phyloP scores from a whole-genome alignment of 2,797 vertebrate species.

The Manis pentadactyla region DNA sequence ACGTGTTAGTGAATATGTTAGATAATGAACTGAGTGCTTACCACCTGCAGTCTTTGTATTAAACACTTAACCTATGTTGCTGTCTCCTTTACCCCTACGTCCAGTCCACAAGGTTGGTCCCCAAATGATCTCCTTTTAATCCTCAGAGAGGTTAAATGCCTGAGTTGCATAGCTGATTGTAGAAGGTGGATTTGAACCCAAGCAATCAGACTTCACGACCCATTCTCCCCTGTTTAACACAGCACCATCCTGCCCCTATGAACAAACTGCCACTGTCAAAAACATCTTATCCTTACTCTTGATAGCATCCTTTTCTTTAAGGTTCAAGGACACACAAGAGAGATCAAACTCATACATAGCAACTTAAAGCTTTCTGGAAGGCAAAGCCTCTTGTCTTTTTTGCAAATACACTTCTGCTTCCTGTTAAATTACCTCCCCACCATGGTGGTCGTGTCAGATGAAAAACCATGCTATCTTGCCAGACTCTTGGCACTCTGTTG shows the following conservation, averaged over 20 bases:
- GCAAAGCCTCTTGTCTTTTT: conserved; percentile 38
- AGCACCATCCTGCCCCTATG: background rate
- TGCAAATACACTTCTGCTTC: conserved; percentile 51
- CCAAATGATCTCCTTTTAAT: background rate
- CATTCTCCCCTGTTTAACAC: background rate
- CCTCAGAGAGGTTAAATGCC: background rate
- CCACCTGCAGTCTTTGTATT: background rate
- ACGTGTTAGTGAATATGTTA: conserved; percentile 30
- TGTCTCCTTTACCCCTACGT: background rate
- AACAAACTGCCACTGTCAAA: background rate
- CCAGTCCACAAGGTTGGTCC: background rate
- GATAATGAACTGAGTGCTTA: conserved; percentile 21
- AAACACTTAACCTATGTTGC: background rate
- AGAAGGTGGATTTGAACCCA: conserved; percentile 32
- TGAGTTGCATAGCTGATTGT: background rate
- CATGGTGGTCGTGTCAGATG: background rate
- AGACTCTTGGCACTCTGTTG: background rate
- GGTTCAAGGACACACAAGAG: background rate
- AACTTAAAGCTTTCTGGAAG: conserved; percentile 66
- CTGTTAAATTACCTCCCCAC: conserved; percentile 69
- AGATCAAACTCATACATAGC: conserved; percentile 34
- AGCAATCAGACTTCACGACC: background rate
- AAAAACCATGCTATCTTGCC: background rate
- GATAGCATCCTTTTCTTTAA: conserved; percentile 42
- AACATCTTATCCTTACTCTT: background rate